Base-by-base conservation (phyloP, 1,140 invertebrate genomes). In the Parasteatoda tepidariorum region DNA sequence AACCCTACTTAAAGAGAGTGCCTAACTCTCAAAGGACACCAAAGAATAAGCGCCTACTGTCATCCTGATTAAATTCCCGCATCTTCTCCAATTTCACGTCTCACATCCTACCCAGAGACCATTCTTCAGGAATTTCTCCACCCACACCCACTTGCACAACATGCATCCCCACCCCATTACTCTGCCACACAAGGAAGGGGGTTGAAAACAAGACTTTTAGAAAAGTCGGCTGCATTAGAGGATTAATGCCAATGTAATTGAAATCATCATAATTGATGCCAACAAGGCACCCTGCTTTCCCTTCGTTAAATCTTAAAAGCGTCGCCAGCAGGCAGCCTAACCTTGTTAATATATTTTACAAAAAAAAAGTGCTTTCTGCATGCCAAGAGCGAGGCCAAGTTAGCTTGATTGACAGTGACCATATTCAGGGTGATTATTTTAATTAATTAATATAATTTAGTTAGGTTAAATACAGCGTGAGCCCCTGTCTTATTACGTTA, bases 191-290 rank as follows among this genome's bases (percentile, higher is more conserved):
- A 62, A 33, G 24, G 31, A 48, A 64, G 22, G 38, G 54, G 48
- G 30, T 31, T n/a, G 64, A 81, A 81, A 81, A 81, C 55, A 82
- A 82, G 78, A 82, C 78, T 82, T 82, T 82, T 82, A 70, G 78
- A 82, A 64, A 78, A 82, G 78, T 82, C 78, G 67, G 31, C 18
- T 5, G 67, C 66, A 82, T 82, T 82, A 82, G 78, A 30, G 78
- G 78, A 82, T 82, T 82, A 82, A 82, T 82, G 78, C 78, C 78
- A 61, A 59, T 70, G 78, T 82, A 82, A 82, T 82, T 82, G 78
- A 82, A 82, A 82, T 82, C 78, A 82, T 82, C 78, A 82, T 82
- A 82, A 82, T 82, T 82, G 78, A 82, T 82, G 78, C 78, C 66
- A 82, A 68, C 76, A 79, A 79, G 76, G 76, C 64, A 38, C 33